Evolutionary conservation across 2,113 vertebrate species (phyloP).

Genomic region (Sinocyclocheilus maitianheensis): DNA sequence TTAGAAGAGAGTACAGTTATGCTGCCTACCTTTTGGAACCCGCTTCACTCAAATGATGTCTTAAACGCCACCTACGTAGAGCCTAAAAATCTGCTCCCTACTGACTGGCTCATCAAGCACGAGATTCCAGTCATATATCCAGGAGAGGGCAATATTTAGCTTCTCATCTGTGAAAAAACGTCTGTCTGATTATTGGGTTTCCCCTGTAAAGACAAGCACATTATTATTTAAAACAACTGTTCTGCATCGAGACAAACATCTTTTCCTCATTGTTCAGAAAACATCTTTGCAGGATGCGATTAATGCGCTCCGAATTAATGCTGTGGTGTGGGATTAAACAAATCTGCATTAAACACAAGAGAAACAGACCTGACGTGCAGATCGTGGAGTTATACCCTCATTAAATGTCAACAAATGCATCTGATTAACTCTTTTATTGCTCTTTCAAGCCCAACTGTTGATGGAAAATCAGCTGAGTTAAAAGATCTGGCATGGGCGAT

Average conservation of each 20-base stretch:
- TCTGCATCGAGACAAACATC: conserved; percentile 19
- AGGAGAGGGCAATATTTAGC: conserved; percentile 60
- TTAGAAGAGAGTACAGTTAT: not conserved
- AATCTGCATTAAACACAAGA: conserved; percentile 14
- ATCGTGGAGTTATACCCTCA: conserved; percentile 38
- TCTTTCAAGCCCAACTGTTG: conserved; percentile 35
- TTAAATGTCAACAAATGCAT: conserved; percentile 42
- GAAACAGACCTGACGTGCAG: conserved; percentile 5
- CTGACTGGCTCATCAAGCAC: not conserved
- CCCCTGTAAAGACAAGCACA: conserved; percentile 14
- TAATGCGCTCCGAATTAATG: conserved; percentile 18
- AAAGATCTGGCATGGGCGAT: conserved; percentile 40
- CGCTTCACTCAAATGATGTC: not conserved
- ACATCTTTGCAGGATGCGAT: conserved; percentile 37
- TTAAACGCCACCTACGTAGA: not conserved
- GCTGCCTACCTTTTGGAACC: not conserved
- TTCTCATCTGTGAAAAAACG: conserved; percentile 12
- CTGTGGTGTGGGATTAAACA: conserved; percentile 12
- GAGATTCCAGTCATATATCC: conserved; percentile 32
- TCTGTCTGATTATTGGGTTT: conserved; percentile 1
- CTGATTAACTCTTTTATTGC: conserved; percentile 44
- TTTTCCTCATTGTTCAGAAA: conserved; percentile 23
- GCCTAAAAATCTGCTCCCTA: not conserved
- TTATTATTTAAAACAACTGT: conserved; percentile 30
- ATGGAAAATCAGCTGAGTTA: conserved; percentile 35